Evolutionary conservation across 2,113 vertebrate species (phyloP), one percentile per base, ranked within the genome.

Genomic region (Gobio gobio): DNA sequence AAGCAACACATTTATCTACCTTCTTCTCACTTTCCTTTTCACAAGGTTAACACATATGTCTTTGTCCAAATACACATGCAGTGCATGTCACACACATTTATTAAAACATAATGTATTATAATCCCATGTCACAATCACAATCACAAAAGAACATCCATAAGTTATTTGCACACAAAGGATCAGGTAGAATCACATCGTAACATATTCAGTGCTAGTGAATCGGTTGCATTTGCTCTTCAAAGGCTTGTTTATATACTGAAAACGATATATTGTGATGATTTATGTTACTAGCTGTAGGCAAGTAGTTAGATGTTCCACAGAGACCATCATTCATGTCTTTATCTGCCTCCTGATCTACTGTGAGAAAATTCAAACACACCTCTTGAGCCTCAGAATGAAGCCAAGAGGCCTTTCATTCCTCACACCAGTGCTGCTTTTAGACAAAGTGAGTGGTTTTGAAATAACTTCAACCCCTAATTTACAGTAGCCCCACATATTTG

Each of bases 1-100:
- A 72, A 47, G 12, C 66, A 85, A 72, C 75, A 26, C 76, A 80
- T 61, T 85, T 80, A 85, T 80, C 84, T 83, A 64, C 40, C 12
- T 73, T 24, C 47, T 56, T 36, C n/a, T n/a, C n/a, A 14, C 4
- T 29, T 56, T 51, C 12, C 29, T 54, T 64, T 36, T 14, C 47
- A 13, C 82, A 70, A 77, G 81, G 80, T 78, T 83, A 59, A 9
- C 58, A 61, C 40, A 77, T 56, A 40, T 5, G 63, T 82, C 63
- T 82, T 36, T 64, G 85, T 78, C 75, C 54, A 66, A 83, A 78
- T 79, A 10, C 36, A 61, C 14, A 43, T 24, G 13, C 5, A 29
- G 36, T 10, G 5, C 78, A 51, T 20, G 59, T 51, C 63, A 54
- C n/a, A 79, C 40, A 43, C 76, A 36, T 56, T 78, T 61, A 59